Evolutionary conservation across 92 coral and sea anemone species (phyloP), one percentile per base, ranked within the genome.

Genomic region (Ricordea florida): DNA sequence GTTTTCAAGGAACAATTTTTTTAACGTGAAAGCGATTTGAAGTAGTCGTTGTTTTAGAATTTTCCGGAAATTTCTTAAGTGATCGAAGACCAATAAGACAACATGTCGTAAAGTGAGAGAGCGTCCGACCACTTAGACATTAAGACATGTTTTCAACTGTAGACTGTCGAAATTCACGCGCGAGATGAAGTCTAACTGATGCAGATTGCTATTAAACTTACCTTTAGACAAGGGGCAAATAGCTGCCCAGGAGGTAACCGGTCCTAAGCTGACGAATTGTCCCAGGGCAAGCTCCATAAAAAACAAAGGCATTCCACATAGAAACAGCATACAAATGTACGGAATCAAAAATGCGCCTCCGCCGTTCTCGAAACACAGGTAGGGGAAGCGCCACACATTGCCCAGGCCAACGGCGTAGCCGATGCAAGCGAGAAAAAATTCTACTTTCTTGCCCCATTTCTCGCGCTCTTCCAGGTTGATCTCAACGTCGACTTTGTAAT

Each of bases 171-270:
- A n/a, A n/a, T n/a, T n/a, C n/a, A n/a, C n/a, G n/a, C n/a, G n/a
- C n/a, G n/a, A n/a, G n/a, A n/a, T n/a, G n/a, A n/a, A n/a, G n/a
- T n/a, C n/a, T n/a, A n/a, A n/a, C n/a, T n/a, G n/a, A n/a, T n/a
- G n/a, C n/a, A n/a, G n/a, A n/a, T n/a, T n/a, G n/a, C n/a, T n/a
- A n/a, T n/a, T n/a, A n/a, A n/a, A n/a, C 85, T 52, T 85, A 96
- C 99, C 99, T 92, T 96, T 96, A 8, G 87, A 82, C 18, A 96
- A 65, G 0, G 99, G 99, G 30, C 97, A 96, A 55, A 96, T 96
- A 2, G 99, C 99, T 2, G 99, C 99, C 99, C 99, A 96, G 16
- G 99, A 96, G 10, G 96, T 96, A n/a, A 96, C 99, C 2, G 99
- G 99, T 6, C 99, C 99, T 10, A 96, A 87, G 13, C 97, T 90